Evolutionary conservation across 2,113 vertebrate species (phyloP).

Genomic region (Xenopus laevis): DNA sequence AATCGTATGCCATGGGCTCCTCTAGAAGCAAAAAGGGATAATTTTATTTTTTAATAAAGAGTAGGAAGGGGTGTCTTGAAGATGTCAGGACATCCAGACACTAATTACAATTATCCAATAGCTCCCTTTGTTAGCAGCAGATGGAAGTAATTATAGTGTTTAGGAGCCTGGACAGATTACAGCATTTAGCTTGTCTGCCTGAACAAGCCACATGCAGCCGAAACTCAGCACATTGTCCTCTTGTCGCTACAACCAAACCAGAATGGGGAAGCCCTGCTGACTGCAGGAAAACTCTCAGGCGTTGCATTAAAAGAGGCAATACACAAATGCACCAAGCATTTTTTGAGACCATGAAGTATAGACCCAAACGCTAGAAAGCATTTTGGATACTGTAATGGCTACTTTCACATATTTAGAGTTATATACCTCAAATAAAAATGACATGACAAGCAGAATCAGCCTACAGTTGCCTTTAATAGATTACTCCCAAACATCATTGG

Average conservation of each 20-base stretch:
- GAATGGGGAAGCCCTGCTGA: neutral
- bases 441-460: too few relatives aligned
- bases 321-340: too few relatives aligned
- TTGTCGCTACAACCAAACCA: constrained; percentile 27
- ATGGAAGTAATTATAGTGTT: constrained; percentile 43
- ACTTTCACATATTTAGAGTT: too few relatives aligned
- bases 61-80: constrained; percentile 18
- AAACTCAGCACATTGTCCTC: constrained; percentile 15
- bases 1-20: too few relatives aligned
- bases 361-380: too few relatives aligned
- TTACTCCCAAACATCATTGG: too few relatives aligned
- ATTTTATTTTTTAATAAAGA: neutral
- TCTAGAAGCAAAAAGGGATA: too few relatives aligned
- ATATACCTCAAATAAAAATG: too few relatives aligned
- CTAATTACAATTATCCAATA: constrained; percentile 43
- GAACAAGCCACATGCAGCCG: constrained; percentile 33
- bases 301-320: too few relatives aligned
- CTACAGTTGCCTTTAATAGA: too few relatives aligned
- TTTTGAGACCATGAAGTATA: too few relatives aligned
- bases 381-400: too few relatives aligned
- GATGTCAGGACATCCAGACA: constrained; percentile 43
- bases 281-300: constrained; percentile 1
- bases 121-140: constrained; percentile 37
- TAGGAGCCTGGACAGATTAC: constrained; percentile 41
- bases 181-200: constrained; percentile 42